Evolutionary conservation across 2,888 invertebrate species (phyloP), one percentile per base, ranked within the genome.

Genomic region (Oegoconia quadripuncta): DNA sequence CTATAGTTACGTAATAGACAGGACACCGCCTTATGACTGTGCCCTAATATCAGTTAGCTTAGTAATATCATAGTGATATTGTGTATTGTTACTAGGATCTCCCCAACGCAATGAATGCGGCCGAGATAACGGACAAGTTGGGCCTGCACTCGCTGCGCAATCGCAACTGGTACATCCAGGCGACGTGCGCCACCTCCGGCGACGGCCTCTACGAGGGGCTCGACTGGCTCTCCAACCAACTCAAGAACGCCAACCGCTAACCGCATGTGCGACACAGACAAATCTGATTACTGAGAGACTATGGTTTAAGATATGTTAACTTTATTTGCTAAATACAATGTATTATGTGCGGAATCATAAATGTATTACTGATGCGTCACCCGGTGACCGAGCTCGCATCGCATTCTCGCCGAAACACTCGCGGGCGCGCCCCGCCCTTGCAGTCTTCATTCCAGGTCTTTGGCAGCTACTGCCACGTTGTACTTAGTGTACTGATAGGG

Each of bases 91-190:
- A 26, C n/a, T 75, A 97, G 96, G 99, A 99, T 92, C 92, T 99
- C 90, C 99, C 99, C 72, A 99, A 99, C 88, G 99, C 99, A 65
- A 99, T 99, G 99, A 99, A 98, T 87, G 98, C 99, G 55, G 98
- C 99, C 50, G 99, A 99, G 91, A 98, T 99, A 65, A 99, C 99
- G 67, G 99, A 99, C 89, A 99, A 99, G 91, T 91, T 99, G 80
- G 98, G 98, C 52, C 92, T 99, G 82, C 99, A 99, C 88, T 97
- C 97, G 75, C 90, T 99, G 87, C 93, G 98, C 87, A 98, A 98
- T 90, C 95, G 98, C 84, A 96, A 97, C 89, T 97, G 97, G 97
- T 97, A 97, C 90, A 97, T 97, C 78, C 97, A 97, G 89, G 96
- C 97, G 73, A 97, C 96, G 74, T 99, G 99, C 90, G 99, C 99